A percentile compares a stretch with the other conserved stretches of the same genome.
Conservation (phyloP, 2,888 invertebrate species). For the Andricus curvator region DNA sequence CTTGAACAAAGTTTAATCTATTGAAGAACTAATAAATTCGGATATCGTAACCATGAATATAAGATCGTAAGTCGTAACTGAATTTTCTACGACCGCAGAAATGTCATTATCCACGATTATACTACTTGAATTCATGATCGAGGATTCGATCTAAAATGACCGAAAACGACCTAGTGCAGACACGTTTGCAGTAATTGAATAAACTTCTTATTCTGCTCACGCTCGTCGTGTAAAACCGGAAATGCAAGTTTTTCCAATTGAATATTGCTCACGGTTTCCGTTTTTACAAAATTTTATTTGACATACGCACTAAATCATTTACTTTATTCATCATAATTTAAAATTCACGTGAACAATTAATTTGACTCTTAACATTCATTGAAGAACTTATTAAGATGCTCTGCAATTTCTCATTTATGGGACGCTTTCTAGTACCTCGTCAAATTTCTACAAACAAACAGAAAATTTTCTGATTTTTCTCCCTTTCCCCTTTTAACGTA, state of each 20-base stretch:
- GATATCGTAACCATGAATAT: not conserved
- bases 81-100: not conserved
- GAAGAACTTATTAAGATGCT: no score
- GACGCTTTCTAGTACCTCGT: no score
- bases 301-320: no score
- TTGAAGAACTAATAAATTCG: not conserved
- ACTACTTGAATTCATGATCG: not conserved
- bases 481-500: no score
- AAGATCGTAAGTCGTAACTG: not conserved
- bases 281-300: not conserved
- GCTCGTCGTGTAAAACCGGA: slow-evolving; percentile 54
- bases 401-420: no score
- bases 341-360: no score
- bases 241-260: not conserved
- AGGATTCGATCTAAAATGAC: not conserved
- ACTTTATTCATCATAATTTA: no score
- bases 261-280: not conserved
- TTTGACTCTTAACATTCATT: no score
- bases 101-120: not conserved
- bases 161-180: not conserved
- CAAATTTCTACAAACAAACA: no score
- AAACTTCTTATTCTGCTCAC: slow-evolving; percentile 62
- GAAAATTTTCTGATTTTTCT: no score
- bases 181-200: slow-evolving; percentile 57
- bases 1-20: not conserved